Percentiles rank a stretch among this genome's conserved stretches.
These are phyloP conservation scores for Temnothorax unifasciatus DNA, from an alignment of 2,888 invertebrate species.

Conservation along the genomic window DNA sequence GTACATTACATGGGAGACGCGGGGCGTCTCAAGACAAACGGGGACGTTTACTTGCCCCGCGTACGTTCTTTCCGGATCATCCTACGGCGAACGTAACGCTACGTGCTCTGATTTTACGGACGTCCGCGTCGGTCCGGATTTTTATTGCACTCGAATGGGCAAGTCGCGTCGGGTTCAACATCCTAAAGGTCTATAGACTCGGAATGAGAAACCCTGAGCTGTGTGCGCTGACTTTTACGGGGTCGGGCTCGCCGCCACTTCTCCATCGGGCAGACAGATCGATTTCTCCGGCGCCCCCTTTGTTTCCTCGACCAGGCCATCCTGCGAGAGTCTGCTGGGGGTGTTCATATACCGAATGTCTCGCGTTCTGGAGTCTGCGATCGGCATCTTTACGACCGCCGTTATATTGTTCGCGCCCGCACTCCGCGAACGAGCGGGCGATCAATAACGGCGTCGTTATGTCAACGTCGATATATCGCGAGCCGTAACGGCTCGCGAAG, in stretches of 20 bases:
- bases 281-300: slow-evolving; percentile 77
- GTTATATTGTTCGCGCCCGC: slow-evolving; percentile 9
- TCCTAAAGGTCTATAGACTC: slow-evolving; percentile 37
- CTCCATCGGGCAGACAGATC: slow-evolving; percentile 74
- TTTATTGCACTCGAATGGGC: slow-evolving; percentile 25
- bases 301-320: slow-evolving; percentile 49
- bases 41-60: background rate
- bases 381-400: slow-evolving; percentile 45
- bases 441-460: slow-evolving; percentile 34
- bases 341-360: slow-evolving; percentile 32
- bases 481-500: background rate
- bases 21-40: background rate
- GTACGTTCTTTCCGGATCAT: background rate
- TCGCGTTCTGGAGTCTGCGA: slow-evolving; percentile 44
- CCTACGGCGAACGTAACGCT: background rate
- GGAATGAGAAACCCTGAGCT: slow-evolving; percentile 34
- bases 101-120: slow-evolving; percentile 26
- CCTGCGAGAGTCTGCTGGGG: slow-evolving; percentile 20
- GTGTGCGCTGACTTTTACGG: slow-evolving; percentile 50
- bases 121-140: slow-evolving; percentile 16
- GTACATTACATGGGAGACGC: too few relatives aligned
- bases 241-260: slow-evolving; percentile 33
- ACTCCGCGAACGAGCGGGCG: slow-evolving; percentile 10
- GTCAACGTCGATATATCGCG: slow-evolving; percentile 7
- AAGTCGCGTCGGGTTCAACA: slow-evolving; percentile 37